Base-by-base conservation (phyloP, 2,888 invertebrate genomes). In the Steinernema scapterisci region DNA sequence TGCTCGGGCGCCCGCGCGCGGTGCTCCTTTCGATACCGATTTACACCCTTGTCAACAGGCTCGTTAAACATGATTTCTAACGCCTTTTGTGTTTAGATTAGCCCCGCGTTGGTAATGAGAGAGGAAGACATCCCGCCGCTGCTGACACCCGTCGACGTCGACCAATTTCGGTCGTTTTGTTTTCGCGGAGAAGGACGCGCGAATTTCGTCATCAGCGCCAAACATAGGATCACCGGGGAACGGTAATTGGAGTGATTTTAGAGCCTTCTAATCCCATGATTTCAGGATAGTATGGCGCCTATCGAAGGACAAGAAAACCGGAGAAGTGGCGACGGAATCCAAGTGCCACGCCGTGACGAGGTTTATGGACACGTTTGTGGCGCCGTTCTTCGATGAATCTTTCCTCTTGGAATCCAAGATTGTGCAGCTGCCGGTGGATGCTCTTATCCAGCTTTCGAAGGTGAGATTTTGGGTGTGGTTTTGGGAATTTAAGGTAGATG, bases 221-320 rank as follows among this genome's bases (percentile, higher is more conserved):
- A 86, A 73, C 71, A 80, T 63, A 48, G 76, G 43, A 21, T 73
- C 11, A 76, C 80, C 7, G 83, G 82, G 19, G 70, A 78, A 54
- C 73, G 84, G 85, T 84, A 48, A 48, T 13, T n/a, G 27, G 11
- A 23, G n/a, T n/a, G 2, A 3, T 23, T n/a, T 9, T 23, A 16
- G 16, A n/a, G 5, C 9, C 16, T 6, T 5, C 21, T 44, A 16
- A 16, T 19, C 5, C 2, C 13, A 5, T 7, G 19, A 25, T 16
- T 80, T 72, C 72, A 86, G 86, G 76, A 85, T 86, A 63, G 86
- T 86, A 44, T 86, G 86, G 86, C 75, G 86, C 21, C 79, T 86
- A 72, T 81, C 85, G 1, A 86, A 86, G 75, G 80, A 83, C 25
- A 78, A 84, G 44, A 84, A 85, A 73, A 81, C 82, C 7, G 84